phyloP scores from a whole-genome alignment of 2,888 invertebrate genomes.

The Agrotis puta region DNA sequence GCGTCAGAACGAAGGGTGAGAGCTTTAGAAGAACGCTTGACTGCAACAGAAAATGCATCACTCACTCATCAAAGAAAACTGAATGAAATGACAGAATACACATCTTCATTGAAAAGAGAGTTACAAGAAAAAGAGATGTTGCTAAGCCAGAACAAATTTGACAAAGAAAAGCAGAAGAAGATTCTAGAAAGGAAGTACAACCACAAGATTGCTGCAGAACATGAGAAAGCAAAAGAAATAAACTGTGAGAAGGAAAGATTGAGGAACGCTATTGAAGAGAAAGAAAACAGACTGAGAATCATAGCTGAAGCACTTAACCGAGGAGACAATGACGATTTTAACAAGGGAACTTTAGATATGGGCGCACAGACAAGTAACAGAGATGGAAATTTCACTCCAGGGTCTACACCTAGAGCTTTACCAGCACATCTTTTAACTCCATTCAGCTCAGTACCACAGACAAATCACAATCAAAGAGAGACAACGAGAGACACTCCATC shows the following conservation, averaged over 20 bases:
- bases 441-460: slow-evolving; percentile 79
- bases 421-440: slow-evolving; percentile 87
- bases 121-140: slow-evolving; percentile 92
- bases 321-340: slow-evolving; percentile 75
- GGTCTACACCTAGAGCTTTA: slow-evolving; percentile 85
- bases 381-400: slow-evolving; percentile 82
- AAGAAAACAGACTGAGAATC: slow-evolving; percentile 86
- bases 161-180: slow-evolving; percentile 92
- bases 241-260: slow-evolving; percentile 81
- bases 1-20: slow-evolving; percentile 93
- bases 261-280: slow-evolving; percentile 83
- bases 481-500: slow-evolving; percentile 77
- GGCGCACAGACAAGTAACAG: slow-evolving; percentile 82
- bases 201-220: slow-evolving; percentile 93
- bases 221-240: slow-evolving; percentile 94
- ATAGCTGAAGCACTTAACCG: slow-evolving; percentile 83
- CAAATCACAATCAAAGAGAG: slow-evolving; percentile 68
- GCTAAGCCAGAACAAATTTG: slow-evolving; percentile 92
- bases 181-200: slow-evolving; percentile 91
- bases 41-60: slow-evolving; percentile 92
- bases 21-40: slow-evolving; percentile 93
- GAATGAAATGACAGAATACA: slow-evolving; percentile 92
- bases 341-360: slow-evolving; percentile 73
- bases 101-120: slow-evolving; percentile 91
- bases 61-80: slow-evolving; percentile 92